Percentiles rank a stretch among this genome's conserved stretches.
phyloP scores from a whole-genome alignment of 2,797 vertebrate species.

The Dermochelys coriacea region DNA sequence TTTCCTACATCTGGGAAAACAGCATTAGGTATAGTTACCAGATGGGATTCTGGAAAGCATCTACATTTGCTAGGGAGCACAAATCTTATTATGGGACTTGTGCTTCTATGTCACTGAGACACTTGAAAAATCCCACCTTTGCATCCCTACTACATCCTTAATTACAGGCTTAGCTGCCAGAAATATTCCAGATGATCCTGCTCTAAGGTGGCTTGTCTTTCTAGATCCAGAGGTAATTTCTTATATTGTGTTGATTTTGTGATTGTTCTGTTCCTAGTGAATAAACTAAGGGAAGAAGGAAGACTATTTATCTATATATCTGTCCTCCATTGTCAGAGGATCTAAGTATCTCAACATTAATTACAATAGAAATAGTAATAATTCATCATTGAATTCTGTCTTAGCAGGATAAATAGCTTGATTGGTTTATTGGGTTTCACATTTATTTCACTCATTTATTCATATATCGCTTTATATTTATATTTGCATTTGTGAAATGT shows the following conservation, averaged over 20 bases:
- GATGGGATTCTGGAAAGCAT: neutral
- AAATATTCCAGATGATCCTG: neutral
- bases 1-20: neutral
- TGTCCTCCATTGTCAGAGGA: neutral
- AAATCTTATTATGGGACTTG: neutral
- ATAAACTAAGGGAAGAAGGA: neutral
- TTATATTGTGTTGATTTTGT: neutral
- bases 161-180: neutral
- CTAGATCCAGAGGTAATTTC: conserved; percentile 34
- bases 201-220: conserved; percentile 40
- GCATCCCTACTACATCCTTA: neutral
- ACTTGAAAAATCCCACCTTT: neutral
- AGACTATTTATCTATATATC: neutral
- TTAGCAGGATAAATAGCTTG: neutral
- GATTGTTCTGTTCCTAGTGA: neutral
- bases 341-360: neutral
- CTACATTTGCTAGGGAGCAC: neutral
- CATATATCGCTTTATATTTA: neutral
- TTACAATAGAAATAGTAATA: neutral
- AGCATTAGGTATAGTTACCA: neutral
- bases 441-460: neutral
- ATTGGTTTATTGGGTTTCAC: neutral
- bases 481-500: neutral
- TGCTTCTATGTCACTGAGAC: neutral
- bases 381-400: neutral